Conservation (phyloP, 64 coral and sea anemone genomes). For the Pachyseris speciosa region DNA sequence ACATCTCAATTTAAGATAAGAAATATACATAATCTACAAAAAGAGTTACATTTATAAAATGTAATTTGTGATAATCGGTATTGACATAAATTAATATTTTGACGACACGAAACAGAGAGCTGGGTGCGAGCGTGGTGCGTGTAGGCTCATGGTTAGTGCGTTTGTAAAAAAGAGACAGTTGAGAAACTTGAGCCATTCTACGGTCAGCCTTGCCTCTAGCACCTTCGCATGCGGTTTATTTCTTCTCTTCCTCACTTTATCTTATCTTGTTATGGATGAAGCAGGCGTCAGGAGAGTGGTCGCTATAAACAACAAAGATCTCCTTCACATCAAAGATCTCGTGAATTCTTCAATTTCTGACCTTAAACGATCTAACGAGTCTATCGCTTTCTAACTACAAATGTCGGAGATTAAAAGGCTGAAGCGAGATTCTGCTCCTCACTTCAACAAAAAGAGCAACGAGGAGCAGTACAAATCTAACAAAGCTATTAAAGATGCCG, state of each 20-base stretch:
- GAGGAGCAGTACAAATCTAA: conserved; percentile 29
- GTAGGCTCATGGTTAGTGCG: too few species aligned
- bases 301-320: background rate
- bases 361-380: background rate
- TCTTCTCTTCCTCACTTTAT: background rate
- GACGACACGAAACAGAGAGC: too few species aligned
- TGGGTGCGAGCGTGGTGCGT: too few species aligned
- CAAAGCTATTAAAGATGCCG: background rate
- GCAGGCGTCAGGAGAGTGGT: background rate
- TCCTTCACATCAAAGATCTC: background rate
- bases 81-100: too few species aligned
- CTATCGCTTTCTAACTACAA: background rate
- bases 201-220: too few species aligned
- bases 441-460: conserved; percentile 51
- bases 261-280: background rate
- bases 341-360: background rate
- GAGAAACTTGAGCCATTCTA: too few species aligned
- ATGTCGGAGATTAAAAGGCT: conserved; percentile 12
- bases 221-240: background rate
- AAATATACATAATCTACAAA: too few species aligned
- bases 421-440: background rate
- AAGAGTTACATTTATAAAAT: too few species aligned
- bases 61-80: too few species aligned
- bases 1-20: too few species aligned
- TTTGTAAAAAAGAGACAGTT: too few species aligned